Percentiles rank a stretch among this genome's conserved stretches.
These are phyloP conservation scores for Enteromius unitaeniatus DNA, from an alignment of 2,797 vertebrate species.

Conservation along the genomic window DNA sequence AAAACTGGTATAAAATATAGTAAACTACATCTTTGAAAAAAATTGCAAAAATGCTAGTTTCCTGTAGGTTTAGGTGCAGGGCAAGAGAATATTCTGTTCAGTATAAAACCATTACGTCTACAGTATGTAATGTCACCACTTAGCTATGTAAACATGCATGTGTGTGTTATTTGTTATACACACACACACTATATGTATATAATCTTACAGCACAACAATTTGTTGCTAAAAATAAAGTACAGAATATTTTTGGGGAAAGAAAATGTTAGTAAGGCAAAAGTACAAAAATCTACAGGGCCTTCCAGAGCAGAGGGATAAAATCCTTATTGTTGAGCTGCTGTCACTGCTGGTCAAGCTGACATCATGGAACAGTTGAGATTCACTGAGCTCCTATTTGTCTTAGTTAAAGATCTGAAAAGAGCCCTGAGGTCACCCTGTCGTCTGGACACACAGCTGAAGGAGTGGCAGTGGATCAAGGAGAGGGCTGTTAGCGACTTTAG, in stretches of 20 bases:
- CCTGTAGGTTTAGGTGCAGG: no score
- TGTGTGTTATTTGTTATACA: no score
- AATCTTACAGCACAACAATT: not conserved
- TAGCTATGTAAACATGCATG: no score
- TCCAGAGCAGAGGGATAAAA: not conserved
- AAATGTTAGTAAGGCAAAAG: not conserved
- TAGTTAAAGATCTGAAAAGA: constrained; percentile 20
- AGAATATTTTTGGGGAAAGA: no score
- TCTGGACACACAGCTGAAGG: constrained; percentile 44
- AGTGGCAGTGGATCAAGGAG: constrained; percentile 34
- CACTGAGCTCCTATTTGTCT: constrained; percentile 18
- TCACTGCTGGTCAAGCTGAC: constrained; percentile 32
- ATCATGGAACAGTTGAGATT: constrained; percentile 38
- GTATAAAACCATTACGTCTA: no score
- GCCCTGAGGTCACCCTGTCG: constrained; percentile 25
- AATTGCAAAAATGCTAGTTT: no score
- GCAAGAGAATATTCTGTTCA: no score
- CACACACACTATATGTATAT: not conserved
- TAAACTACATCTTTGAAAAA: no score
- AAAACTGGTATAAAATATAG: no score
- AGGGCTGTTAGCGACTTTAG: constrained; percentile 11
- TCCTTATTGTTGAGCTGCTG: not conserved
- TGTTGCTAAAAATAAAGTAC: not conserved
- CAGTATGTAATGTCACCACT: no score
- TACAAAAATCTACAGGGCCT: not conserved